These are phyloP conservation scores for Grapholita molesta DNA, from an alignment of 1,140 invertebrate genomes.

Conservation along the genomic window DNA sequence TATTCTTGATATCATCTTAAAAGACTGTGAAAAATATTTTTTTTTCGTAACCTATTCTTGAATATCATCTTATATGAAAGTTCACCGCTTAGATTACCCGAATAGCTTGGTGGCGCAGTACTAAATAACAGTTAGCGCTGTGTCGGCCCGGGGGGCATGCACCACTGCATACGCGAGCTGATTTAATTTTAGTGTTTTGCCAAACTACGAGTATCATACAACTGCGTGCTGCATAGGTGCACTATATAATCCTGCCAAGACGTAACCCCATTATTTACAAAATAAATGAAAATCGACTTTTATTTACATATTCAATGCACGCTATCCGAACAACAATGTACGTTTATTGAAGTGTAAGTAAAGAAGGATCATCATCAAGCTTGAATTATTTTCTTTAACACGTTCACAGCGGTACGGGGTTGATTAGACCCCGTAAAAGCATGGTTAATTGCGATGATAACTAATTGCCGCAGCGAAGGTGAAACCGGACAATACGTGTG, in stretches of 20 bases:
- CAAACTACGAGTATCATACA: not conserved
- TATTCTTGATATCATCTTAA: too few species aligned
- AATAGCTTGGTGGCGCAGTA: not conserved
- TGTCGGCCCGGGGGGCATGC: not conserved
- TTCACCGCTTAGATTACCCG: not conserved
- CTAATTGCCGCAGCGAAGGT: too few species aligned
- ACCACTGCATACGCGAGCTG: not conserved
- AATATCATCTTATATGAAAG: not conserved
- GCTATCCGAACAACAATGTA: too few species aligned
- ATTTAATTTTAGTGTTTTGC: not conserved
- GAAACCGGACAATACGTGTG: too few species aligned
- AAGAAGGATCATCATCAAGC: too few species aligned
- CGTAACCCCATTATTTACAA: not conserved
- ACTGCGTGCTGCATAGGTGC: not conserved
- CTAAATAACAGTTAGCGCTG: not conserved
- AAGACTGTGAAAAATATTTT: not conserved
- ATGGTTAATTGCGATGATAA: too few species aligned
- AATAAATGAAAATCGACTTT: too few species aligned
- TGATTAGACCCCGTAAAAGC: too few species aligned
- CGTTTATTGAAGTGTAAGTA: too few species aligned
- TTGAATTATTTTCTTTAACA: too few species aligned
- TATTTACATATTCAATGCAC: too few species aligned
- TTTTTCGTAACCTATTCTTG: not conserved
- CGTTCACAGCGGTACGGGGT: too few species aligned
- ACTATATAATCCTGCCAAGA: not conserved